Base-by-base conservation (phyloP, 1,140 invertebrate genomes). In the Papilio helenus region DNA sequence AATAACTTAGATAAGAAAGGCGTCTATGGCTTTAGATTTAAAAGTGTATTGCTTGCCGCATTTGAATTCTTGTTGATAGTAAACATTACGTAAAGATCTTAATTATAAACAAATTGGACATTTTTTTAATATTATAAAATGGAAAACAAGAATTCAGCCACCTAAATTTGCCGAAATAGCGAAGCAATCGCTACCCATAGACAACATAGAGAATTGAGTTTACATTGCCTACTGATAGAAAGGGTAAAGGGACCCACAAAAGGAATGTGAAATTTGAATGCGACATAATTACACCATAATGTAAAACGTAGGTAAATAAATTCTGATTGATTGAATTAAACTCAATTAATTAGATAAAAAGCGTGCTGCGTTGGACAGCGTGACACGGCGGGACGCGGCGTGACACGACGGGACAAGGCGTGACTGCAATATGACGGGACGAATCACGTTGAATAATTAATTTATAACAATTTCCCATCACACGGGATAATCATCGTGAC, bases 401-500 rank as follows among this genome's bases (percentile, higher is more conserved):
- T 68, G 23, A 68, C 26, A 29, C 16, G 23, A 12, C 23, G 23
- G 26, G 26, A 29, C 61, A 68, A 14, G 14, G 26, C 26, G 61
- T 68, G 61, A 68, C 26, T 65, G 61, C 14, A 65, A 65, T 65
- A 29, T 65, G 12, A 65, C 61, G 3, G 23, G 12, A 29, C 61
- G 23, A 29, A 34, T 12, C 61, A 29, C 61, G 61, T 2, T 26
- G 58, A 61, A 61, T 61, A 61, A 23, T 65, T 65, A 29, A 29
- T 65, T 65, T 65, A 65, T 65, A 65, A 65, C 26, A 65, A 65
- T 26, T 65, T 65, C 3, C 26, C 61, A 65, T 61, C 61, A 65
- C 61, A 65, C 23, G 10, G 10, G 23, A 14, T 29, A 16, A 65
- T 65, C 34, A 65, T 65, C 61, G 14, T 65, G 10, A 65, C 23